Conservation (phyloP, 1,140 invertebrate genomes). For the Brachionus rubens region DNA sequence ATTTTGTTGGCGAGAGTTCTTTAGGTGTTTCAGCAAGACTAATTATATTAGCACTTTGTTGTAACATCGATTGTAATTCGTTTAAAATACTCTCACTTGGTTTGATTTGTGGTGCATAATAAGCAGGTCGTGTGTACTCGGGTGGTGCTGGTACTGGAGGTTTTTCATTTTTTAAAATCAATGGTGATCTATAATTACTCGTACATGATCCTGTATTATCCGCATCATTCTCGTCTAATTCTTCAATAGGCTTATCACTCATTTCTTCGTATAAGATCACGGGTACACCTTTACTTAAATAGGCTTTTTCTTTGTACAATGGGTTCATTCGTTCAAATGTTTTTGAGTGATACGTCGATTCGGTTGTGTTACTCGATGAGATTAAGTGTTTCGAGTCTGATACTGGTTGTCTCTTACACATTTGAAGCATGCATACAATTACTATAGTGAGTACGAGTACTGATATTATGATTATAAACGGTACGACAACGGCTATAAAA, state of each 20-base stretch:
- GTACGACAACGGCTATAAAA: slow-evolving; percentile 27
- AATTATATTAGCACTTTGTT: slow-evolving; percentile 41
- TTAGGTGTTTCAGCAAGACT: slow-evolving; percentile 9
- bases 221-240: slow-evolving; percentile 9
- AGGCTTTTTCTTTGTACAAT: slow-evolving; percentile 30
- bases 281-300: slow-evolving; percentile 40
- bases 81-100: slow-evolving; percentile 31
- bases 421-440: slow-evolving; percentile 31
- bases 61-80: slow-evolving; percentile 26
- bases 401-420: slow-evolving; percentile 20
- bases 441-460: slow-evolving; percentile 14
- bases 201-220: background rate
- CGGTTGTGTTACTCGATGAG: slow-evolving; percentile 15
- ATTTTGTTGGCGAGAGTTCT: background rate
- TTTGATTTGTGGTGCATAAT: slow-evolving; percentile 1
- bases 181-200: slow-evolving; percentile 3
- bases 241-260: slow-evolving; percentile 5
- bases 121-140: background rate
- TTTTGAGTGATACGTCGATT: background rate
- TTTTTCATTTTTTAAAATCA: slow-evolving; percentile 30
- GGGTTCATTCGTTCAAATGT: slow-evolving; percentile 2
- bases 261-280: slow-evolving; percentile 45
- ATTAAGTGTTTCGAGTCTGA: background rate
- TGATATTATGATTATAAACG: slow-evolving; percentile 16
- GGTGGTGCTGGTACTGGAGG: slow-evolving; percentile 25